These are phyloP conservation scores for Sus cebifrons DNA, from an alignment of 2,797 vertebrate species.

Conservation along the genomic window DNA sequence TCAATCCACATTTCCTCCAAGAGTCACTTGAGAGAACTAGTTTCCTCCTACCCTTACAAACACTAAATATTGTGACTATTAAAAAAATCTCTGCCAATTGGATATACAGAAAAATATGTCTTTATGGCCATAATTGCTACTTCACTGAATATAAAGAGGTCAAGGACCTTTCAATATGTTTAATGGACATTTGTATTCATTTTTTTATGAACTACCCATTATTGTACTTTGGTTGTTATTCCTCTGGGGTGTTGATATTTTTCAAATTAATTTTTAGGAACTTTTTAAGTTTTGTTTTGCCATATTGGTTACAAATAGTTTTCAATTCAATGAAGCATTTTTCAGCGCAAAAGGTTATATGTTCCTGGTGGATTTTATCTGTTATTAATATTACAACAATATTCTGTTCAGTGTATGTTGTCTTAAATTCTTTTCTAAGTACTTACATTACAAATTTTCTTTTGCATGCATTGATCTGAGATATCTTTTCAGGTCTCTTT, in stretches of 20 bases:
- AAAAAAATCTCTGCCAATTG: neutral
- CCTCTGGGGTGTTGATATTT: no score
- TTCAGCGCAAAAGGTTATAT: neutral
- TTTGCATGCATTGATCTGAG: neutral
- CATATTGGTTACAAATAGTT: constrained; percentile 8
- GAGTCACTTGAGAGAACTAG: neutral
- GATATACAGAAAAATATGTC: neutral
- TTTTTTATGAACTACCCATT: neutral
- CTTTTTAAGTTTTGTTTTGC: constrained; percentile 17
- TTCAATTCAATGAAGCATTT: constrained; percentile 35
- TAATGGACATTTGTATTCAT: neutral
- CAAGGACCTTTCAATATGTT: neutral
- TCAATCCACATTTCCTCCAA: neutral
- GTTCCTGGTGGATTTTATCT: neutral
- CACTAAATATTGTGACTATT: neutral
- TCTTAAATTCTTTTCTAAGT: neutral
- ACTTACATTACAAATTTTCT: neutral
- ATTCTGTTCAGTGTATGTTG: neutral
- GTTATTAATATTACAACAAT: constrained; percentile 36
- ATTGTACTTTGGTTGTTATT: neutral
- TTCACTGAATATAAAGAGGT: neutral
- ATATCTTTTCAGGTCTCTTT: neutral
- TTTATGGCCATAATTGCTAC: neutral
- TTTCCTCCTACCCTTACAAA: neutral
- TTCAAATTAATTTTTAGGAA: neutral